Evolutionary conservation across 2,113 vertebrate genomes (phyloP), one percentile per base, ranked within the genome.

Genomic region (Serinus canaria): DNA sequence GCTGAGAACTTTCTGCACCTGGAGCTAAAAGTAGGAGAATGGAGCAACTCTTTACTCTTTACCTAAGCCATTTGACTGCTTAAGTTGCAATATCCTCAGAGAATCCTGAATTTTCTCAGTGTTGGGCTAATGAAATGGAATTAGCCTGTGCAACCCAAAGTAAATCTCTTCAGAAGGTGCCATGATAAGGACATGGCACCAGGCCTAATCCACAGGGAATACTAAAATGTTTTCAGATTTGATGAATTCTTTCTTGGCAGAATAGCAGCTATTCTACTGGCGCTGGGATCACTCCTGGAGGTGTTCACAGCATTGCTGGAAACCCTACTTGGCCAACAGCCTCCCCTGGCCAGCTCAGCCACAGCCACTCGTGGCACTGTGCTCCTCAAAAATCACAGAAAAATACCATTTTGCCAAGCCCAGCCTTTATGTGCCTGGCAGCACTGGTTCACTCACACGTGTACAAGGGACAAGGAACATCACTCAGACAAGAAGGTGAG

Each of bases 311-410:
- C 4, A 0, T 16, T 73, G 64, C 55, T 24, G 47, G 78, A 76
- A 68, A 41, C 58, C 4, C 5, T 5, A 2, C 21, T 43, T 46
- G 62, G 66, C 62, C 84, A 74, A 25, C 11, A 94, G 49, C 58
- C 55, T 49, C 0, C 1, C 20, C 9, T 11, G 35, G 25, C 22
- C 50, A 47, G 55, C 72, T 56, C 28, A 47, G 53, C 31, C 50
- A 69, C 31, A 3, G 4, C 41, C 3, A 16, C 24, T 59, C 0
- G 0, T 9, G 47, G 62, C 69, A 37, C 53, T 24, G 43, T 15
- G 50, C 68, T 86, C 43, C 11, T 15, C 59, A 62, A 49, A 53
- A 69, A 50, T 10, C 43, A 55, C 2, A 0, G 33, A 52, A 12
- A 53, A 49, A 28, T 3, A 21, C 0, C 0, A 1, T 18, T 39